Conservation (phyloP, 2,113 vertebrate species). For the Bujurquina vittata region DNA sequence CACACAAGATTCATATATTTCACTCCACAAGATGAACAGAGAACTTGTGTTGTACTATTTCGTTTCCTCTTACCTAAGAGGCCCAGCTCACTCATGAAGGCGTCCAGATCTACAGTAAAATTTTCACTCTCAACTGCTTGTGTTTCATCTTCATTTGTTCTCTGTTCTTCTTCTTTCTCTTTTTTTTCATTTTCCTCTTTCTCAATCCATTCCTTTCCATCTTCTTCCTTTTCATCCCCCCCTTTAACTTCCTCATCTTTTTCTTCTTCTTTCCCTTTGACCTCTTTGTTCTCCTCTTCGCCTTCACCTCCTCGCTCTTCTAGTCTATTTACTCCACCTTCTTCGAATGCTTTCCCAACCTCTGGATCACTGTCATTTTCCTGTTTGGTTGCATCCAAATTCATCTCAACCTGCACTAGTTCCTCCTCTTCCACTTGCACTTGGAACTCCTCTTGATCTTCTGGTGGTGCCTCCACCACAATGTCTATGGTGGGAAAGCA, state of each 20-base stretch:
- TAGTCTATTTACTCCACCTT: conserved; percentile 13
- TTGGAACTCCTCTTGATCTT: conserved; percentile 42
- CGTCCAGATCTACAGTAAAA: conserved; percentile 61
- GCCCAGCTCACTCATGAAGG: conserved; percentile 60
- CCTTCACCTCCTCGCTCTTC: not conserved
- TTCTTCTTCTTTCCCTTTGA: not conserved
- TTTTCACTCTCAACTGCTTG: not conserved
- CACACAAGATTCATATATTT: not conserved
- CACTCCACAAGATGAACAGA: not conserved
- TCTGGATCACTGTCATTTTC: conserved; percentile 42
- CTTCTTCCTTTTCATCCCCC: not conserved
- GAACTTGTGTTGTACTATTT: not conserved
- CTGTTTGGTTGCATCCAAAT: conserved; percentile 10
- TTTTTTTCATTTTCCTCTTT: not conserved
- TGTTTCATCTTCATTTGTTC: conserved; percentile 11
- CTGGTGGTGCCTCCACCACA: conserved; percentile 60
- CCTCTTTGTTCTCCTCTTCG: not conserved
- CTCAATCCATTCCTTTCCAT: conserved; percentile 13
- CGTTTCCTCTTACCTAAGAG: conserved; percentile 62
- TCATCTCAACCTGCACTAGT: conserved; percentile 18
- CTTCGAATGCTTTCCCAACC: conserved; percentile 11
- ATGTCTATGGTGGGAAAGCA: conserved; percentile 54
- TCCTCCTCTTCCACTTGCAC: conserved; percentile 40
- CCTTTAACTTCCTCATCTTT: not conserved
- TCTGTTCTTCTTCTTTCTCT: not conserved